phyloP scores from a whole-genome alignment of 2,888 invertebrate species.

The Parthenolecanium corni region DNA sequence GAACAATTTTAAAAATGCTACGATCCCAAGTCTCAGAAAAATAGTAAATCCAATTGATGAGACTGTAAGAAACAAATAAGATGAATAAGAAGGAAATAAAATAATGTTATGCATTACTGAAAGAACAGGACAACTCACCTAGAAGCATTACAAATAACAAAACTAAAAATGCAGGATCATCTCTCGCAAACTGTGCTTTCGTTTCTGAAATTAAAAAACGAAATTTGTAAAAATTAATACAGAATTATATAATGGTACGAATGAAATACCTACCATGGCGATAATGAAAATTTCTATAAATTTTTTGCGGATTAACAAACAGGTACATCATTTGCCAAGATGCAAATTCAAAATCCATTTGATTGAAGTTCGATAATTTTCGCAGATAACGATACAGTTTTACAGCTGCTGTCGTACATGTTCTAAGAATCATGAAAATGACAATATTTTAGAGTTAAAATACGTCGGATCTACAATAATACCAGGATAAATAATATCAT shows the following conservation, averaged over 20 bases:
- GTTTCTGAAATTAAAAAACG: conserved; percentile 56
- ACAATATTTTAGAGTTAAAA: neutral
- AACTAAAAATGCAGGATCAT: conserved; percentile 96
- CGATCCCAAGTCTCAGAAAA: conserved; percentile 56
- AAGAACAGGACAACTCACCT: conserved; percentile 45
- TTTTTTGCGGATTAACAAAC: conserved; percentile 88
- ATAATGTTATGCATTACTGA: conserved; percentile 12
- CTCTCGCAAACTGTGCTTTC: conserved; percentile 95
- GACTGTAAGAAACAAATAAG: conserved; percentile 46
- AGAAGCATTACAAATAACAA: conserved; percentile 74
- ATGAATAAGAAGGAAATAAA: no score
- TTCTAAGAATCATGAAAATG: conserved; percentile 42
- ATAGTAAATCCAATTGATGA: conserved; percentile 83
- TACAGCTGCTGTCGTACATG: conserved; percentile 69
- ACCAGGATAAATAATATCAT: no score
- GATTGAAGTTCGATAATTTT: conserved; percentile 75
- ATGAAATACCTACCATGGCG: conserved; percentile 70
- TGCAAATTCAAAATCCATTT: conserved; percentile 99
- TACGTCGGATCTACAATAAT: no score
- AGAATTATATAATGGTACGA: neutral
- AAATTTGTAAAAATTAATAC: neutral
- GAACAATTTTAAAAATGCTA: conserved; percentile 67
- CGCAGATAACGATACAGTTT: conserved; percentile 79
- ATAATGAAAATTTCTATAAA: conserved; percentile 93
- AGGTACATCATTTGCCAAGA: conserved; percentile 98